Base-by-base conservation (phyloP, 2,888 invertebrate species). In the Lasioglossum pauxillum region DNA sequence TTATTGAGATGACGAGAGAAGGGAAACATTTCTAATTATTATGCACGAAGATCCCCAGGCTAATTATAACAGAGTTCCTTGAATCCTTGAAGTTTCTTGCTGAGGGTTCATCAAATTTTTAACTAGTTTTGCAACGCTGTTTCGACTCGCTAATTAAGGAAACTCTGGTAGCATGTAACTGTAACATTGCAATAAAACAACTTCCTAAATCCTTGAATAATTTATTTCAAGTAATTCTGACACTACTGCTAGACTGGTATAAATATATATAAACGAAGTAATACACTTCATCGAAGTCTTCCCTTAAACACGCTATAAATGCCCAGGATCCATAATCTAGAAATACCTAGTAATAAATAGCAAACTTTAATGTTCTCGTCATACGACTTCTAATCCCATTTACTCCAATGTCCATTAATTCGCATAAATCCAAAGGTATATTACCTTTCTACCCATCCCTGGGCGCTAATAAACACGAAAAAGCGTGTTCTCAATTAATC, bases 321-420 rank as follows among this genome's bases (percentile, higher is more conserved):
- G 64, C 31, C 31, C 16, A 31, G 64, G 19, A 64, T 64, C 64
- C 64, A 64, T 64, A 64, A 31, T 64, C 64, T 64, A 64, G 64
- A 31, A 64, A 64, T 64, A 64, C 19, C 31, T 64, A 64, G 31
- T 64, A 31, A 64, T 64, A 64, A 64, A 64, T 64, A 64, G 64
- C 19, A 16, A 8, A 27, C 31, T 27, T n/a, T 8, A 27, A 60
- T 27, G 57, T 57, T n/a, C n/a, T 4, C n/a, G 23, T 64, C 64
- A 16, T 31, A 31, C 57, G 57, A 57, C n/a, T 57, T n/a, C n/a
- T 64, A 64, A 64, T 64, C 31, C 19, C 64, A 31, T 16, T 19
- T 8, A 31, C 64, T 31, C 31, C 31, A 31, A 31, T 31, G 16
- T 16, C 31, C 31, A 8, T 31, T 64, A 31, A 31, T 31, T 8